phyloP scores from a whole-genome alignment of 1,140 invertebrate genomes.

The Formica exsecta region DNA sequence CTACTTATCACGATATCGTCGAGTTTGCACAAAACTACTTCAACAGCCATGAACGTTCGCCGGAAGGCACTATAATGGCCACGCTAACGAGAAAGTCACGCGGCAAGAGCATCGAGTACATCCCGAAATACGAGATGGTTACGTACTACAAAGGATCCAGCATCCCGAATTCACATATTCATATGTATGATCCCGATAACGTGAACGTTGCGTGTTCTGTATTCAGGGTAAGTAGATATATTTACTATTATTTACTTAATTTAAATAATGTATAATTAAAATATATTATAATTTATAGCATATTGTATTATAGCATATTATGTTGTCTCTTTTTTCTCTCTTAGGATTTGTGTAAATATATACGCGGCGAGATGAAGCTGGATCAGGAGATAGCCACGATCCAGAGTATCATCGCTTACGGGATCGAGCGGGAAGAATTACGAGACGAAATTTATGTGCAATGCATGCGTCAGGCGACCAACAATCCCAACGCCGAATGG shows the following conservation, averaged over 20 bases:
- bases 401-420: slow-evolving; percentile 94
- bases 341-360: slow-evolving; percentile 95
- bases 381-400: slow-evolving; percentile 94
- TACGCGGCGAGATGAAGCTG: slow-evolving; percentile 93
- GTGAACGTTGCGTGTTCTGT: slow-evolving; percentile 95
- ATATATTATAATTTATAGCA: slow-evolving; percentile 8
- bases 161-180: slow-evolving; percentile 97
- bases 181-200: slow-evolving; percentile 98
- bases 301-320: slow-evolving; percentile 3
- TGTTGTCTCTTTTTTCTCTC: slow-evolving; percentile 78
- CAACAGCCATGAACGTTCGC: slow-evolving; percentile 94
- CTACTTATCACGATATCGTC: slow-evolving; percentile 92
- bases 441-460: slow-evolving; percentile 96
- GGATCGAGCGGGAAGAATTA: slow-evolving; percentile 95
- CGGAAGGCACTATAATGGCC: slow-evolving; percentile 95
- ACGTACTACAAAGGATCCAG: slow-evolving; percentile 94
- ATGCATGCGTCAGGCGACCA: slow-evolving; percentile 93
- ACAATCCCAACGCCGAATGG: slow-evolving; percentile 94
- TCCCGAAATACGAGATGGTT: slow-evolving; percentile 97
- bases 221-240: slow-evolving; percentile 91
- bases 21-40: slow-evolving; percentile 98
- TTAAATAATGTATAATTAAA: slow-evolving; percentile 21
- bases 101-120: slow-evolving; percentile 91
- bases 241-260: background rate
- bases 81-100: slow-evolving; percentile 93